Conservation (phyloP, 2,113 vertebrate genomes). For the Taurulus bubalis region DNA sequence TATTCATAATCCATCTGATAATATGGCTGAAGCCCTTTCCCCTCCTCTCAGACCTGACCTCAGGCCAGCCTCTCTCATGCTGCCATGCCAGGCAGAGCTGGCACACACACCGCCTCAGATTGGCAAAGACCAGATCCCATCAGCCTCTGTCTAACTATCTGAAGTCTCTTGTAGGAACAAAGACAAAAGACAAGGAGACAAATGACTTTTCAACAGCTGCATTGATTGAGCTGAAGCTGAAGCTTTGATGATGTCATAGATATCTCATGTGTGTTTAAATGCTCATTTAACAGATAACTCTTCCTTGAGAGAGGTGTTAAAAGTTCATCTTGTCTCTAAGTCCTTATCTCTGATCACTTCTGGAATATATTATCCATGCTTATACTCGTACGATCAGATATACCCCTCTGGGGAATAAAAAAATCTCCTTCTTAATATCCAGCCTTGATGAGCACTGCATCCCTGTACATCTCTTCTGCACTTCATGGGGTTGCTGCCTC, state of each 20-base stretch:
- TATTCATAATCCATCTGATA: slow-evolving; percentile 20
- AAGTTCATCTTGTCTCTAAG: not conserved
- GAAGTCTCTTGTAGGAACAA: not conserved
- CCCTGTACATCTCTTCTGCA: not conserved
- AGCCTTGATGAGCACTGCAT: not conserved
- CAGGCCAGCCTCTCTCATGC: slow-evolving; percentile 3
- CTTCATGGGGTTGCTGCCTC: too few relatives aligned
- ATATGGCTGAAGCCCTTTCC: not conserved
- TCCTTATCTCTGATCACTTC: slow-evolving; percentile 4
- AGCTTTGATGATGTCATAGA: not conserved
- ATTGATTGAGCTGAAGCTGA: not conserved
- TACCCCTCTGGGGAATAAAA: not conserved
- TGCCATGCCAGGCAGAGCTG: slow-evolving; percentile 33
- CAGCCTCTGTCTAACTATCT: not conserved
- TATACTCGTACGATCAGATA: not conserved
- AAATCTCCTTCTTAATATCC: not conserved
- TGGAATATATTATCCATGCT: not conserved
- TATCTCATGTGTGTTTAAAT: not conserved
- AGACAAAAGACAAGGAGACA: not conserved
- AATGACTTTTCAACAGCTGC: slow-evolving; percentile 2
- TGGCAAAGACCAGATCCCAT: slow-evolving; percentile 38
- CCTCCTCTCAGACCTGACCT: slow-evolving; percentile 24
- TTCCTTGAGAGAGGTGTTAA: not conserved
- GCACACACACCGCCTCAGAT: slow-evolving; percentile 20
- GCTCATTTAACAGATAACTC: not conserved